Evolutionary conservation across 2,797 vertebrate genomes (phyloP).

Genomic region (Lepus townsendii): DNA sequence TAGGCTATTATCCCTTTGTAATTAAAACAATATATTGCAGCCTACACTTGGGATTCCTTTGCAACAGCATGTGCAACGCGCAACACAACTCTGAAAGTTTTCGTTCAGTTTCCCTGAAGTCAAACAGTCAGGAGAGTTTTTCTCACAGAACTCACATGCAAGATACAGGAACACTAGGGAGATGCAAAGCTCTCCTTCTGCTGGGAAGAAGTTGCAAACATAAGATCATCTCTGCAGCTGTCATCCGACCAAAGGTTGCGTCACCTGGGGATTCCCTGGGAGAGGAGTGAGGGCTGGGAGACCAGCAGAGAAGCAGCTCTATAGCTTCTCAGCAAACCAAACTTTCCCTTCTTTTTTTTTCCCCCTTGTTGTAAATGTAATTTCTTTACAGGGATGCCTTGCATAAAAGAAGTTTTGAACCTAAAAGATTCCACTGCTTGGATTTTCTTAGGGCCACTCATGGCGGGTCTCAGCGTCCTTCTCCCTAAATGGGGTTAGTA

Average conservation of each 20-base stretch:
- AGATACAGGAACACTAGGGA: neutral
- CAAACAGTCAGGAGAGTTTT: constrained; percentile 66
- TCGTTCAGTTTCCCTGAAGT: constrained; percentile 72
- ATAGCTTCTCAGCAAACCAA: neutral
- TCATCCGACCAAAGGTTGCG: neutral
- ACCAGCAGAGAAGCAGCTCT: neutral
- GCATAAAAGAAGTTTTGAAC: neutral
- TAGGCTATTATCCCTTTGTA: constrained; percentile 74
- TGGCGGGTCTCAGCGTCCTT: neutral
- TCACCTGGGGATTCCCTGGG: neutral
- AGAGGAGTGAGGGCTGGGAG: neutral
- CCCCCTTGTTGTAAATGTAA: neutral
- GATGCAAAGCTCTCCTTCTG: constrained; percentile 10
- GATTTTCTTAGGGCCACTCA: neutral
- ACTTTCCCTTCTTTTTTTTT: neutral
- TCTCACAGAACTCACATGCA: neutral
- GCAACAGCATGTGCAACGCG: neutral
- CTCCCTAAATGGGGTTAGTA: neutral
- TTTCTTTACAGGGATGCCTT: neutral
- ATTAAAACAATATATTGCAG: constrained; percentile 80
- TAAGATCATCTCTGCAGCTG: constrained; percentile 34
- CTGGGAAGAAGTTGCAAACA: constrained; percentile 55
- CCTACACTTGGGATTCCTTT: constrained; percentile 65
- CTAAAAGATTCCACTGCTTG: neutral
- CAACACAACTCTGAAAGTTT: constrained; percentile 58